Evolutionary conservation across 2,888 invertebrate genomes (phyloP), one percentile per base, ranked within the genome.

Genomic region (Creontiades dilutus): DNA sequence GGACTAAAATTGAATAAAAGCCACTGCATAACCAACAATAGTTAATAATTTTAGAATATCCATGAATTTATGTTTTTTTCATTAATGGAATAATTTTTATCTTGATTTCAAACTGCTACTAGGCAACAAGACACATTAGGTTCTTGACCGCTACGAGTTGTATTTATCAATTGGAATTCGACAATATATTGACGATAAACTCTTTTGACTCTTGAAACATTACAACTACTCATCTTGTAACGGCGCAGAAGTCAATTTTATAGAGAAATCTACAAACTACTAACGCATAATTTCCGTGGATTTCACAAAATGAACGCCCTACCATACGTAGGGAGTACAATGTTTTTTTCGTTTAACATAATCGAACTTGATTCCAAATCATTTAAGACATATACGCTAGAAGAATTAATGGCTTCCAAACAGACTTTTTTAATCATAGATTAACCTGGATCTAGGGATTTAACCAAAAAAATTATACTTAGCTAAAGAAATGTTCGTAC

Each of bases 1-100:
- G 85, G 61, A 85, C 85, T 57, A 85, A 57, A n/a, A 85, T 16
- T 37, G 78, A 16, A 46, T 78, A 57, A 85, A 55, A 37, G 85
- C 55, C 9, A 57, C 16, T 23, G 37, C 57, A 37, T n/a, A 57
- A 19, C 19, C 48, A 57, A 47, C 46, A 78, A 47, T 46, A 78
- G n/a, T 78, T 19, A 46, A 23, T 37, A 78, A 4, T 78, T 78
- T 78, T 78, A 78, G 78, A 78, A 78, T 78, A 47, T 78, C 5
- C 16, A 78, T 47, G 37, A 19, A 78, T 78, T 46, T 46, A n/a
- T n/a, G n/a, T n/a, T 13, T 78, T 19, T 3, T n/a, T 78, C 28
- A 23, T 82, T 82, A 47, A 7, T 4, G 7, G 27, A 82, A 82
- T 80, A 47, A 82, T 48, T 82, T 19, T 48, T 14, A 27, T 27